These are phyloP conservation scores for Sapajus apella DNA, from an alignment of 2,113 vertebrate genomes.

Conservation along the genomic window DNA sequence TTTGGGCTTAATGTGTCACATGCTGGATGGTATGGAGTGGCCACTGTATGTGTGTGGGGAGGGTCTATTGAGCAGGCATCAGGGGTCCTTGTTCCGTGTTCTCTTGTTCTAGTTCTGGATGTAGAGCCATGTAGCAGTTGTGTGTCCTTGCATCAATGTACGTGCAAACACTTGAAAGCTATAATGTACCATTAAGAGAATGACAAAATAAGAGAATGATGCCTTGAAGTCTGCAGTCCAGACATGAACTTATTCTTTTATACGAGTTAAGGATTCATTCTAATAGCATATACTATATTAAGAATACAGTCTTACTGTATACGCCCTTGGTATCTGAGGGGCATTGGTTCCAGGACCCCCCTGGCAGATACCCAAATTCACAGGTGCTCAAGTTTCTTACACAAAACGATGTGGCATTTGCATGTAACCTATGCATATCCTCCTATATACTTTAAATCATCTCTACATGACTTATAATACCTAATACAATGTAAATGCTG, in stretches of 20 bases:
- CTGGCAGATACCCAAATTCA: background rate
- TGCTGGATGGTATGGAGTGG: background rate
- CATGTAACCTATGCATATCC: background rate
- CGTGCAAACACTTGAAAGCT: background rate
- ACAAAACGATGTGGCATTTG: background rate
- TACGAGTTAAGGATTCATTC: background rate
- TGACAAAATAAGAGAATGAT: background rate
- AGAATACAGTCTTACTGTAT: background rate
- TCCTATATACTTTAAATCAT: background rate
- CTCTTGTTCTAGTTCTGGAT: rapidly evolving
- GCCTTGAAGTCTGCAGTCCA: background rate
- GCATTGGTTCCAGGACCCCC: background rate
- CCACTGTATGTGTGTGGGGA: no score
- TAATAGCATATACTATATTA: background rate
- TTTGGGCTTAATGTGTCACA: background rate
- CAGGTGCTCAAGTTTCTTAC: background rate
- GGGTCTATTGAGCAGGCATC: no score
- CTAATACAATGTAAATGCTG: background rate
- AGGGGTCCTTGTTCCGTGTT: rapidly evolving
- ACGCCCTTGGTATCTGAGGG: background rate
- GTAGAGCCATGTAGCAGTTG: background rate
- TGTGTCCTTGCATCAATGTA: background rate
- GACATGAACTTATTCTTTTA: background rate
- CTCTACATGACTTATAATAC: background rate
- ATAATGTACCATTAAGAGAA: no score